These are phyloP conservation scores for Mastomys coucha DNA, from an alignment of 2,113 vertebrate genomes.

Conservation along the genomic window DNA sequence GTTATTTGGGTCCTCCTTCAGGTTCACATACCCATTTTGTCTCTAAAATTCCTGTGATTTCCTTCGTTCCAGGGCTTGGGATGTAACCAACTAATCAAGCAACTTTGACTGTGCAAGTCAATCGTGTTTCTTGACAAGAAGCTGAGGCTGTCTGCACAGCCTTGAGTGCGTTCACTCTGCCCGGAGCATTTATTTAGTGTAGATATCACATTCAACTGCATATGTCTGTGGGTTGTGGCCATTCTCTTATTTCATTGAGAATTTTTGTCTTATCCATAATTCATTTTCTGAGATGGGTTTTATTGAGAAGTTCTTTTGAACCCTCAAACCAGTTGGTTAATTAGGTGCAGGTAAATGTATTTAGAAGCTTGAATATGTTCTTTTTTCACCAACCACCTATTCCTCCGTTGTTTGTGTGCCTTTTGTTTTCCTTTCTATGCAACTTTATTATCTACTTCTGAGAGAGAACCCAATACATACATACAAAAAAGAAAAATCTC, in stretches of 20 bases:
- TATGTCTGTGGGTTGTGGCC: background rate
- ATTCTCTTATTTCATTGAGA: background rate
- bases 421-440: background rate
- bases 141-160: background rate
- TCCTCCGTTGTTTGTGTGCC: background rate
- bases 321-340: background rate
- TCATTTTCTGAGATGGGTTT: background rate
- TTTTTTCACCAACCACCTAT: background rate
- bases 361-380: background rate
- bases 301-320: conserved; percentile 5
- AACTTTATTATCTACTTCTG: background rate
- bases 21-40: background rate
- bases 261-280: background rate
- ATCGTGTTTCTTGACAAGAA: background rate
- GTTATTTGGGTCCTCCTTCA: background rate
- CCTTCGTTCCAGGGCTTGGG: background rate
- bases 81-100: background rate
- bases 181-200: background rate
- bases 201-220: background rate
- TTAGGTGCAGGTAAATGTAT: background rate
- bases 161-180: background rate
- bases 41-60: background rate
- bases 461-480: background rate
- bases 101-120: background rate
- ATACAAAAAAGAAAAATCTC: background rate